Evolutionary conservation across 2,797 vertebrate species (phyloP).

Genomic region (Cossypha dichroa): DNA sequence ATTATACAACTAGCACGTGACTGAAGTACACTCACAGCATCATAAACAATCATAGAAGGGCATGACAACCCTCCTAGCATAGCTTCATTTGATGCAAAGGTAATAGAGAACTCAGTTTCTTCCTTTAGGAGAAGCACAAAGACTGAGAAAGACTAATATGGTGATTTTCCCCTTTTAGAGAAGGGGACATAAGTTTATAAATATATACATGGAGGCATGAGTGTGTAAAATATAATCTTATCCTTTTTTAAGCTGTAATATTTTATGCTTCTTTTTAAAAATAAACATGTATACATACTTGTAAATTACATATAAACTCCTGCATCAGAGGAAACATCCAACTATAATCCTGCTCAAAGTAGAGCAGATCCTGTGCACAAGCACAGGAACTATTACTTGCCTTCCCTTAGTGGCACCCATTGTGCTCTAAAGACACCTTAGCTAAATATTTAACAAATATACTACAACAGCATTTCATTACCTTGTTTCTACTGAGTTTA

Average conservation of each 20-base stretch:
- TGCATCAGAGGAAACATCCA: background rate
- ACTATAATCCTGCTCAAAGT: background rate
- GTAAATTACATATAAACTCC: background rate
- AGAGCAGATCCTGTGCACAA: background rate
- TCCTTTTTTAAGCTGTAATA: background rate
- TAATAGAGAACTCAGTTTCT: background rate
- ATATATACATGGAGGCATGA: background rate
- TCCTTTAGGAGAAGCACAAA: background rate
- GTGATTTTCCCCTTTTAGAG: background rate
- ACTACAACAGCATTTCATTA: background rate
- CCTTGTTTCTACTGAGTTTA: background rate
- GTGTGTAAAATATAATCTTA: background rate
- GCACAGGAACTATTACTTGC: background rate
- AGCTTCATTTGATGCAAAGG: background rate
- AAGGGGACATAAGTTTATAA: background rate
- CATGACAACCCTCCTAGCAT: background rate
- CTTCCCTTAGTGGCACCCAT: background rate
- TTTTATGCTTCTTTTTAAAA: background rate
- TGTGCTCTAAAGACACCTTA: background rate
- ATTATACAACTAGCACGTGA: background rate
- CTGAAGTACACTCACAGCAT: background rate
- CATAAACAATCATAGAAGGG: accelerated
- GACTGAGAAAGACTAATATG: background rate
- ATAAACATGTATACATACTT: background rate
- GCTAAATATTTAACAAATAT: background rate